Percentiles rank a stretch among this genome's conserved stretches.
Evolutionary conservation across 2,888 invertebrate species (phyloP).

Genomic region (Romanomermis culicivorax): DNA sequence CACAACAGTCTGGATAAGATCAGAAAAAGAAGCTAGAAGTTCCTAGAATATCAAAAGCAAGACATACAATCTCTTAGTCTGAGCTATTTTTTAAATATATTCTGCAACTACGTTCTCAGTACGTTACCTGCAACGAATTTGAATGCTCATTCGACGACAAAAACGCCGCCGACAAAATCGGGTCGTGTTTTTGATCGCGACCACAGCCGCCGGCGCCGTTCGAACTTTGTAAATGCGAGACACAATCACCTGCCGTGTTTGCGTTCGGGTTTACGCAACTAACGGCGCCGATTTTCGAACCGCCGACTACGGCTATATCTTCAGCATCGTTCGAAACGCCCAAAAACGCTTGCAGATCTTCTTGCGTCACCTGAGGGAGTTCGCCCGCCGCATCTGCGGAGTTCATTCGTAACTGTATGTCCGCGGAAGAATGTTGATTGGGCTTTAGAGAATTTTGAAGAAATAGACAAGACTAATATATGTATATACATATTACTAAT

Average conservation of each 20-base stretch:
- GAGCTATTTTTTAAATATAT: no score
- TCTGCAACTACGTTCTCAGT: no score
- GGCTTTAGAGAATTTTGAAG: no score
- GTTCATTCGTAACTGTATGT: constrained; percentile 27
- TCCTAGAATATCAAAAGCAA: no score
- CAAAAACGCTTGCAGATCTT: constrained; percentile 10
- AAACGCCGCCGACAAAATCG: background rate
- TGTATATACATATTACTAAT: no score
- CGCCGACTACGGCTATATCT: background rate
- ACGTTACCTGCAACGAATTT: background rate
- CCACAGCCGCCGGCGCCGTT: background rate
- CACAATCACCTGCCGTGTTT: background rate
- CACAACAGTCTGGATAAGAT: no score
- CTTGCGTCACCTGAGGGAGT: constrained; percentile 11
- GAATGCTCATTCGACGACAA: background rate
- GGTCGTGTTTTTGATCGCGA: background rate
- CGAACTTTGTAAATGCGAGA: no score
- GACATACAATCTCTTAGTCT: no score
- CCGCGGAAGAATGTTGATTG: no score
- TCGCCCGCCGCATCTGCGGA: constrained; percentile 7
- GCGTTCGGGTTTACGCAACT: background rate
- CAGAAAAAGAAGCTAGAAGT: no score
- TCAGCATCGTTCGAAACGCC: constrained; percentile 4
- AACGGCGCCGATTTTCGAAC: background rate
- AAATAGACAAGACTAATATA: no score